These are phyloP conservation scores for Zaprionus camerounensis DNA, from an alignment of 1,140 invertebrate species.

Conservation along the genomic window DNA sequence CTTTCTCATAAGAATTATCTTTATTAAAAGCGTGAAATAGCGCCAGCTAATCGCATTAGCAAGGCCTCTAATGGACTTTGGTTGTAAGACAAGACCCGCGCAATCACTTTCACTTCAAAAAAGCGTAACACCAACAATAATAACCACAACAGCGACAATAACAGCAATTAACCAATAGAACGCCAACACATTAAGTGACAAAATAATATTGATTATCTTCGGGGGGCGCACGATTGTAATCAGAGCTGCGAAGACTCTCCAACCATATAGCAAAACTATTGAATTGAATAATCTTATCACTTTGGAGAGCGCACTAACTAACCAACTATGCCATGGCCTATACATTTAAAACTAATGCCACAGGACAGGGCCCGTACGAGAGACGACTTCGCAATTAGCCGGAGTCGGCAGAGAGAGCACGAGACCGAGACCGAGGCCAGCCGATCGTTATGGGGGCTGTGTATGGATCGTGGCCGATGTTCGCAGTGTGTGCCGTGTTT, in stretches of 20 bases:
- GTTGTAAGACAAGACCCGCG: background rate
- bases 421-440: background rate
- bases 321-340: background rate
- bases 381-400: constrained; percentile 16
- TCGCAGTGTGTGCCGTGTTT: constrained; percentile 43
- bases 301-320: constrained; percentile 15
- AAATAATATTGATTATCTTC: constrained; percentile 25
- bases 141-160: background rate
- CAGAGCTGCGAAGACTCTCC: constrained; percentile 8
- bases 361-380: constrained; percentile 46
- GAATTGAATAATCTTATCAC: constrained; percentile 42
- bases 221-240: constrained; percentile 12
- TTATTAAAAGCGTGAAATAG: constrained; percentile 4
- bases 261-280: constrained; percentile 14
- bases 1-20: background rate
- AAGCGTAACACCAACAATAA: background rate
- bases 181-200: constrained; percentile 21
- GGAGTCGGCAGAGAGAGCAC: constrained; percentile 17
- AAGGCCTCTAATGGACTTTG: constrained; percentile 13
- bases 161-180: constrained; percentile 18
- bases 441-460: constrained; percentile 16
- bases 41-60: constrained; percentile 5
- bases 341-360: background rate
- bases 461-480: constrained; percentile 6
- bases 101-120: constrained; percentile 29